A percentile compares a stretch with the other conserved stretches of the same genome.
Conservation (phyloP, 2,113 vertebrate genomes). For the Mionectes macconnelli region DNA sequence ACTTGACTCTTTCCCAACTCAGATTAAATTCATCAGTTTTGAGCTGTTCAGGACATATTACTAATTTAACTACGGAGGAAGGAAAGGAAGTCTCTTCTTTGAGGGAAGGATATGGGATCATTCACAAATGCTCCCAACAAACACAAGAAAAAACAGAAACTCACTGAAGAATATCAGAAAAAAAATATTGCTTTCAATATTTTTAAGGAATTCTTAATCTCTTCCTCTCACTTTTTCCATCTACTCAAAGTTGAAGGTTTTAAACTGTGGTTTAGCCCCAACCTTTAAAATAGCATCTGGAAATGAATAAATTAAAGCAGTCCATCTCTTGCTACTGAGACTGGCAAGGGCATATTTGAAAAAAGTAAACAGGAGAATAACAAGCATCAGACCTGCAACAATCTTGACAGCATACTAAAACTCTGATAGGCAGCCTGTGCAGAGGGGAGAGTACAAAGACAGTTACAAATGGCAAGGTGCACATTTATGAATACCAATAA, state of each 20-base stretch:
- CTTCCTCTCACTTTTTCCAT: neutral
- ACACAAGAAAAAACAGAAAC: neutral
- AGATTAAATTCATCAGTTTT: neutral
- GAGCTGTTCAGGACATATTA: neutral
- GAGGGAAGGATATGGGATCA: neutral
- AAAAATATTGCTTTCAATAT: neutral
- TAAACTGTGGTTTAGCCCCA: neutral
- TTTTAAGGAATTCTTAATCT: neutral
- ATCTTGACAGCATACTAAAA: neutral
- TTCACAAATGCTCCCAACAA: neutral
- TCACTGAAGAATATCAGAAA: neutral
- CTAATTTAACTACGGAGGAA: neutral
- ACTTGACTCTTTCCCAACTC: neutral
- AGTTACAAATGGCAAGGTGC: slow-evolving; percentile 44
- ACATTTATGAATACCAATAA: slow-evolving; percentile 42
- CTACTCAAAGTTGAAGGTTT: neutral
- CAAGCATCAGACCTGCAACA: slow-evolving; percentile 16
- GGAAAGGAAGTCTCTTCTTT: neutral
- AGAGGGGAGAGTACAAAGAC: slow-evolving; percentile 37
- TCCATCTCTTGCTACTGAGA: neutral
- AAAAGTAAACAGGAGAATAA: slow-evolving; percentile 34
- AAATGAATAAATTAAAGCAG: slow-evolving; percentile 11
- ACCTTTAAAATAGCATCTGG: neutral
- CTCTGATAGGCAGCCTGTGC: neutral
- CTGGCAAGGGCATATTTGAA: slow-evolving; percentile 24